Base-by-base conservation (phyloP, 2,797 vertebrate species). In the Mormyrus hasselquistii region DNA sequence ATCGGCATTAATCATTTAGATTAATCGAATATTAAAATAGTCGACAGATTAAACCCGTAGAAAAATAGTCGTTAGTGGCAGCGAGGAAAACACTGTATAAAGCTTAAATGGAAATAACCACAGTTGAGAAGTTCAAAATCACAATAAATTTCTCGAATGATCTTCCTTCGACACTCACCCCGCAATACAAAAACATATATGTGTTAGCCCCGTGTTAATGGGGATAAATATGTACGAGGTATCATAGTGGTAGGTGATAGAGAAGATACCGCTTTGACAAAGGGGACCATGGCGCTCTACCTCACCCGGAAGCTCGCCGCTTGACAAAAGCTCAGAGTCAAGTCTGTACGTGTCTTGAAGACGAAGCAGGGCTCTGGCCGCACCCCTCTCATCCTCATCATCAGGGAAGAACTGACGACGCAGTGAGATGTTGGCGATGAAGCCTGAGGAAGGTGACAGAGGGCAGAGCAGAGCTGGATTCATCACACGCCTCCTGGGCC, bases 331-430 rank as follows among this genome's bases (percentile, higher is more conserved):
- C 89, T 98, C 98, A 0, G 98, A 93, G 91, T 99, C 98, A 92
- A 99, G 96, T 89, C 95, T 97, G 84, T 99, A 99, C 0, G 98
- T 99, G 95, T 99, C 98, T 94, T 99, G 99, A 88, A 99, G 97
- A 49, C 98, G 97, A 97, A 99, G 97, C 90, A 99, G 93, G 0
- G 99, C 98, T 91, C 97, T 99, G 0, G 98, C 98, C 0, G 98
- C 98, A 16, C 98, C 99, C 0, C 93, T 97, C 93, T 99, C 96
- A 2, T 99, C 99, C 89, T 99, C 98, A 0, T 96, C 96, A 16
- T 97, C 97, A 0, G 99, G 99, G 53, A 99, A 99, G 92, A 95
- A 97, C 91, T 98, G 97, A 41, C 97, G 96, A 92, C 99, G 99
- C 83, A 96, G 82, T 0, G 98, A 97, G 55, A 99, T 97, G 92